These are phyloP conservation scores for Amphipoea oculea DNA, from an alignment of 2,888 invertebrate genomes.

Conservation along the genomic window DNA sequence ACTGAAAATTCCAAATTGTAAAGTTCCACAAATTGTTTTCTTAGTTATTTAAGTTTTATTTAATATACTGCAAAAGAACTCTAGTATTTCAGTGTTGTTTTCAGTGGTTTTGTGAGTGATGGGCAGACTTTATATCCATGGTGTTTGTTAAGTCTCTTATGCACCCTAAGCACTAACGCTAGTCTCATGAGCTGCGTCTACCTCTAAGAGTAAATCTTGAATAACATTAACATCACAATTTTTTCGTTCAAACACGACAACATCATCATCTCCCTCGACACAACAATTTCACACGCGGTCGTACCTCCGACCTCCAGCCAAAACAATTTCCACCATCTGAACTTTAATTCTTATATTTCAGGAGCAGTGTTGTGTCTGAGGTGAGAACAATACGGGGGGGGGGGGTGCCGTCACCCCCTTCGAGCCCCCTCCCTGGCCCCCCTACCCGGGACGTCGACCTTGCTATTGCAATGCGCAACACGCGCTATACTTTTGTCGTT, in stretches of 20 bases:
- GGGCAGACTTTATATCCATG: neutral
- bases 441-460: constrained; percentile 81
- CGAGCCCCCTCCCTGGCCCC: constrained; percentile 16
- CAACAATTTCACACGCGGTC: constrained; percentile 23
- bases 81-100: neutral
- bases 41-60: neutral
- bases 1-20: neutral
- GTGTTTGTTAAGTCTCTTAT: no score
- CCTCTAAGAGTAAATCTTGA: neutral
- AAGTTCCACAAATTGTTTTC: neutral
- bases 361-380: constrained; percentile 74
- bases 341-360: constrained; percentile 74
- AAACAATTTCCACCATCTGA: constrained; percentile 59
- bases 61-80: neutral
- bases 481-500: constrained; percentile 84
- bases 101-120: neutral
- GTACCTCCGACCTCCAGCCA: constrained; percentile 52
- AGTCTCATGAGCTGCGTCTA: neutral
- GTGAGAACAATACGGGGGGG: constrained; percentile 72
- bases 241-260: neutral
- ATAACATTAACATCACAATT: neutral
- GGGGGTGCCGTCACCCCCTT: constrained; percentile 36
- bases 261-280: constrained; percentile 9
- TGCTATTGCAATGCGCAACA: constrained; percentile 85
- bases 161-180: neutral